A percentile compares a stretch with the other conserved stretches of the same genome.
Evolutionary conservation across 2,797 vertebrate species (phyloP).

Genomic region (Stomatorhinus walkeri): DNA sequence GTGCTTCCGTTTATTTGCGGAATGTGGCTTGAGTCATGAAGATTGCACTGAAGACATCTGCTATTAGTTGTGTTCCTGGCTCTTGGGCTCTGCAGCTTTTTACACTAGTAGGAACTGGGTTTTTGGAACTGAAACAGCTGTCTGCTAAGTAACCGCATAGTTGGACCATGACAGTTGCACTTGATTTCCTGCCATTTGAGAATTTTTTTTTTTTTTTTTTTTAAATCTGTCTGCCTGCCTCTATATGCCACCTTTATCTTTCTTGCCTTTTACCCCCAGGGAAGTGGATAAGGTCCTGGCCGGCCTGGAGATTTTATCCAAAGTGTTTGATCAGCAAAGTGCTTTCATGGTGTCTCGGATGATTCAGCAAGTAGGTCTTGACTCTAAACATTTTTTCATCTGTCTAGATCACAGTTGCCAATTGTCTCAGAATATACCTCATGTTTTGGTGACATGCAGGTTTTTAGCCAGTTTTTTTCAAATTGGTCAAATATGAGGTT

Average conservation of each 20-base stretch:
- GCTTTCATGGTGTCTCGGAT: conserved; percentile 84
- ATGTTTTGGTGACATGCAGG: not conserved
- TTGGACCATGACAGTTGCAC: not conserved
- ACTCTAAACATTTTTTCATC: not conserved
- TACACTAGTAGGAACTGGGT: not conserved
- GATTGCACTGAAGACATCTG: not conserved
- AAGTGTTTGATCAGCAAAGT: conserved; percentile 95
- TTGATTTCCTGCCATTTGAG: not conserved
- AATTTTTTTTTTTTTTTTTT: not conserved
- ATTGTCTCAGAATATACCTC: not conserved
- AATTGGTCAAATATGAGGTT: not conserved
- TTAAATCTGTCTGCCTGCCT: not conserved
- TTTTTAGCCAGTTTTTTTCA: not conserved
- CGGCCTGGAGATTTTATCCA: conserved; percentile 88
- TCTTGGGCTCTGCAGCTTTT: not conserved
- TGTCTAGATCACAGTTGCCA: not conserved
- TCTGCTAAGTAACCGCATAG: not conserved
- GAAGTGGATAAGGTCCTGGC: conserved; percentile 91
- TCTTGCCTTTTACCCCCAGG: conserved; percentile 45
- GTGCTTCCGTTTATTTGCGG: not conserved
- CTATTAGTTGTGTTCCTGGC: not conserved
- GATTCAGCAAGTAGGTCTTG: conserved; percentile 79
- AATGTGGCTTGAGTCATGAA: not conserved
- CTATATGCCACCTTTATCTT: not conserved
- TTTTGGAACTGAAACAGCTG: not conserved